Base-by-base conservation (phyloP, 2,888 invertebrate species). In the Phoenoteleia sp. region DNA sequence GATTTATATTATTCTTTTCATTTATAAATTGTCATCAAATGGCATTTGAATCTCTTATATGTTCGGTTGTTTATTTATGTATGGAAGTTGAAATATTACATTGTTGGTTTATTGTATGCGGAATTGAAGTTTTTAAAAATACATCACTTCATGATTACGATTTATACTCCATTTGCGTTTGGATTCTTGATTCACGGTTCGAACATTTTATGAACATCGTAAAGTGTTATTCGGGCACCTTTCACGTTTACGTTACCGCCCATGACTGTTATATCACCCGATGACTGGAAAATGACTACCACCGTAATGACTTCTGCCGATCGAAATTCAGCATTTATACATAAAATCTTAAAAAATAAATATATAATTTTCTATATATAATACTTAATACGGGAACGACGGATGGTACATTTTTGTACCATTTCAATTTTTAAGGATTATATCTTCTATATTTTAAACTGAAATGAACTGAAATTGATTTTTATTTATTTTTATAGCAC, bases 181-280 rank as follows among this genome's bases (percentile, higher is more conserved):
- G 71, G 56, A 76, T 76, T 81, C 81, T 81, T 81, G 81, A 81
- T 62, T 81, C 81, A 71, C 45, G 54, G 47, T 69, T 75, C 36
- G 27, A 52, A 56, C 54, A 71, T 71, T 81, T 81, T 75, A 81
- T 71, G 81, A 71, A 76, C 54, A 56, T 71, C 81, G 69, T 81
- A 81, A 81, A 81, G 67, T 69, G 54, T 81, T 81, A 81, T 81
- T 75, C 75, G 75, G 81, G 33, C 67, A 81, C 81, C 81, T 75
- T 81, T 75, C 81, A 81, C 75, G 62, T 69, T 69, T 52, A 58
- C 62, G 33, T 71, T 58, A 42, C 71, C 79, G 71, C 67, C 79
- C 69, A 42, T 25, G 60, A 62, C 72, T 58, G 74, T 81, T 75
- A 74, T 67, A 81, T 81, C 81, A 81, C 54, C 29, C 81, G 74